Evolutionary conservation across 2,113 vertebrate species (phyloP).

Genomic region (Hassar affinis): DNA sequence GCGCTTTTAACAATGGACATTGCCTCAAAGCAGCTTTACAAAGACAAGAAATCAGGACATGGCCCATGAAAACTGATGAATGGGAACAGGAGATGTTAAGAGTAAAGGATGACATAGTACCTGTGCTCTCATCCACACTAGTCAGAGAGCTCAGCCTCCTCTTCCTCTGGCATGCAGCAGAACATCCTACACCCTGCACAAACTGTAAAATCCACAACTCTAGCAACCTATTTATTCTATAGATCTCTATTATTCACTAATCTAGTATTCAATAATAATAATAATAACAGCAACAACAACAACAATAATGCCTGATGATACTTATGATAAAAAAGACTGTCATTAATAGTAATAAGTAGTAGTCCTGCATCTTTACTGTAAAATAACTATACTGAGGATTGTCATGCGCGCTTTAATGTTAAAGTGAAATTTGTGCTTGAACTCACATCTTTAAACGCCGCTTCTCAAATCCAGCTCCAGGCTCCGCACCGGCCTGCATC

Average conservation of each 20-base stretch:
- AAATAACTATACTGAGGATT: background rate
- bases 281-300: background rate
- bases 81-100: background rate
- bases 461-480: conserved; percentile 65
- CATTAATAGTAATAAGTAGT: background rate
- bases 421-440: background rate
- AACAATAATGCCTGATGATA: background rate
- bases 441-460: conserved; percentile 66
- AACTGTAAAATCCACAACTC: background rate
- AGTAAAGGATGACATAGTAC: conserved; percentile 13
- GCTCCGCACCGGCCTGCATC: conserved; percentile 59
- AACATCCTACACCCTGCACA: conserved; percentile 41
- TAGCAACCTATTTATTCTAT: too few relatives aligned
- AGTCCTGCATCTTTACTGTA: background rate
- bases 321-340: background rate
- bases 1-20: too few relatives aligned
- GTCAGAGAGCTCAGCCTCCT: background rate
- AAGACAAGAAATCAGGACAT: too few relatives aligned
- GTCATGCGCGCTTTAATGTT: background rate
- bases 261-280: background rate
- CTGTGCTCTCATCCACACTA: conserved; percentile 21
- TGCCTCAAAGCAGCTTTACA: too few relatives aligned
- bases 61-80: too few relatives aligned
- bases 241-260: too few relatives aligned
- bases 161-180: conserved; percentile 16